Percentiles rank a stretch among this genome's conserved stretches.
phyloP scores from a whole-genome alignment of 2,113 vertebrate species.

The Colinus virginianus region DNA sequence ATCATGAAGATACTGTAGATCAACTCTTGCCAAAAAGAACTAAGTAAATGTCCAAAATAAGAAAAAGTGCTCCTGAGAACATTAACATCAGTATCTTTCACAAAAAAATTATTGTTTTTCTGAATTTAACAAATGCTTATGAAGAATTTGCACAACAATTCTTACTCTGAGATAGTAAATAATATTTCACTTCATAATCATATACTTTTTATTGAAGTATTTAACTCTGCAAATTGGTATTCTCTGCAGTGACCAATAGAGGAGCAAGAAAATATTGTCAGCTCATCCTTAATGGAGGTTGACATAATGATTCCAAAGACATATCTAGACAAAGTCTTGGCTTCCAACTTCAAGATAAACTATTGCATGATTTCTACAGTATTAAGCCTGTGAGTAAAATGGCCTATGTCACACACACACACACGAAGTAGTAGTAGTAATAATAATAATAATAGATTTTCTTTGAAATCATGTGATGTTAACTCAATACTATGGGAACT shows the following conservation, averaged over 20 bases:
- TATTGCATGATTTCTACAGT: background rate
- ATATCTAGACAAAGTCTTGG: background rate
- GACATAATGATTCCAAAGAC: background rate
- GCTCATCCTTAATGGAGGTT: background rate
- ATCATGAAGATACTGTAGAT: background rate
- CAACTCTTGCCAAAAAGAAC: background rate
- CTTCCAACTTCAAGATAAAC: background rate
- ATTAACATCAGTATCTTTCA: background rate
- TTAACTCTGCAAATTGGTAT: background rate
- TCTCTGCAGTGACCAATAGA: background rate
- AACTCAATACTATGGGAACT: background rate
- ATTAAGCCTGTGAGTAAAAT: background rate
- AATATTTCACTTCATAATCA: background rate
- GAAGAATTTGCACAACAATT: background rate
- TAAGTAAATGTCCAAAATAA: background rate
- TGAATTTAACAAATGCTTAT: background rate
- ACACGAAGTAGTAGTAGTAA: no score
- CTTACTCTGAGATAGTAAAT: background rate
- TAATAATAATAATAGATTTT: background rate
- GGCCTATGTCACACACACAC: accelerated
- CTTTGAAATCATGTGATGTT: background rate
- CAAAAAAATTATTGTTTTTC: background rate
- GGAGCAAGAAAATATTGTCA: background rate
- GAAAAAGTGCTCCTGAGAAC: background rate
- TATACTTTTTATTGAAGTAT: background rate